These are phyloP conservation scores for Protosalanx chinensis DNA, from an alignment of 2,797 vertebrate genomes.

Conservation along the genomic window DNA sequence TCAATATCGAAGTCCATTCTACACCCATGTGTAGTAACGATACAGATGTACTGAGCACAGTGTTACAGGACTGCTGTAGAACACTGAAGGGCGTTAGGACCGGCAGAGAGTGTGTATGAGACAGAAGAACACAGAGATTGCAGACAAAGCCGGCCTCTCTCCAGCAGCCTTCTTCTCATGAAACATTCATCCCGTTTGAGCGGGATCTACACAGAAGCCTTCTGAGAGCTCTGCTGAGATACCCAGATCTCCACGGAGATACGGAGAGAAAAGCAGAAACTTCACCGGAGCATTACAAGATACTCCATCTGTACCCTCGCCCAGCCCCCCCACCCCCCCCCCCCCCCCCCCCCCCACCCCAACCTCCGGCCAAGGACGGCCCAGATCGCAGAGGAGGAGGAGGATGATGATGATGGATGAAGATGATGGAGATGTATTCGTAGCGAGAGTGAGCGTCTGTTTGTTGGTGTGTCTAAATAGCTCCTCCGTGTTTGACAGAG, in stretches of 20 bases:
- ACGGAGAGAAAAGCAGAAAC: no score
- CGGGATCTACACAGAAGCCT: slow-evolving; percentile 30
- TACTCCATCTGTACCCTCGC: no score
- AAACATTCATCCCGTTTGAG: slow-evolving; percentile 56
- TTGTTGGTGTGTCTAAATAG: slow-evolving; percentile 17
- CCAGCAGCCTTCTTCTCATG: slow-evolving; percentile 45
- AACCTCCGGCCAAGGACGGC: no score
- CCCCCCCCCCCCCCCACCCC: no score
- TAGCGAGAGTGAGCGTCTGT: neutral
- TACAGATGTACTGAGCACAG: no score
- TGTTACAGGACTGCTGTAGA: neutral
- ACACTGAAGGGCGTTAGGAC: neutral
- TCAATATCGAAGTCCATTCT: no score
- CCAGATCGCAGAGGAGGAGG: neutral
- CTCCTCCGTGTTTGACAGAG: slow-evolving; percentile 33
- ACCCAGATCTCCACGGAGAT: slow-evolving; percentile 3
- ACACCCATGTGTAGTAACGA: no score
- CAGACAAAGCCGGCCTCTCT: slow-evolving; percentile 23
- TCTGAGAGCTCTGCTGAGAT: slow-evolving; percentile 47
- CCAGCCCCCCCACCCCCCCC: no score
- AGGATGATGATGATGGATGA: neutral
- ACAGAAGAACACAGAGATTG: slow-evolving; percentile 28
- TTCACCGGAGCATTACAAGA: no score
- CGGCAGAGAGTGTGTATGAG: neutral
- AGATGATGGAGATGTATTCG: neutral